These are phyloP conservation scores for Desoria tigrina DNA, from an alignment of 2,888 invertebrate genomes.

Conservation along the genomic window DNA sequence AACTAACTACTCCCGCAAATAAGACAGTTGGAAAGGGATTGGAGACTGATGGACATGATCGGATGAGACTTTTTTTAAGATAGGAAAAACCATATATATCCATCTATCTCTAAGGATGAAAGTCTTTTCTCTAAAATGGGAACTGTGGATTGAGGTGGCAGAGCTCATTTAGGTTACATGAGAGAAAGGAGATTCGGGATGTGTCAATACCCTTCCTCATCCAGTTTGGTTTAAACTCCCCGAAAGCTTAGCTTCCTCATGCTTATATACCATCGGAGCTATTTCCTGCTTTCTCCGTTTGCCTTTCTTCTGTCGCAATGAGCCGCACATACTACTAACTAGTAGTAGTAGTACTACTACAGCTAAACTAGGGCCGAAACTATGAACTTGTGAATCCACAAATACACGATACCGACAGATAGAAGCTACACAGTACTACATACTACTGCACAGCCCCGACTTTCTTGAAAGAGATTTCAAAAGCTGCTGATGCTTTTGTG, in stretches of 20 bases:
- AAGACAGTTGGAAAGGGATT: constrained; percentile 7
- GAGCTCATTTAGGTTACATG: constrained; percentile 9
- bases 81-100: constrained; percentile 8
- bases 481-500: no score
- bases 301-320: constrained; percentile 3
- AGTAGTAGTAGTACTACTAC: no score
- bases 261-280: no score
- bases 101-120: background rate
- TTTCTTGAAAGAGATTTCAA: no score
- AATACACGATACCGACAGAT: no score
- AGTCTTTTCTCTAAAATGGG: background rate
- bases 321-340: background rate
- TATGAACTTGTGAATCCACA: background rate
- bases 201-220: constrained; percentile 8
- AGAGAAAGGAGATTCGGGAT: background rate
- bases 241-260: no score
- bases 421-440: no score
- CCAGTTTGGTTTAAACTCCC: no score
- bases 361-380: background rate
- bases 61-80: constrained; percentile 12
- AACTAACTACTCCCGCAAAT: background rate
- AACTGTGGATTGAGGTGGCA: background rate
- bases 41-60: constrained; percentile 7
- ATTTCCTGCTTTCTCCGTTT: background rate
- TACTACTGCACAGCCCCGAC: no score